Evolutionary conservation across 2,797 vertebrate species (phyloP).

Genomic region (Knipowitschia caucasica): DNA sequence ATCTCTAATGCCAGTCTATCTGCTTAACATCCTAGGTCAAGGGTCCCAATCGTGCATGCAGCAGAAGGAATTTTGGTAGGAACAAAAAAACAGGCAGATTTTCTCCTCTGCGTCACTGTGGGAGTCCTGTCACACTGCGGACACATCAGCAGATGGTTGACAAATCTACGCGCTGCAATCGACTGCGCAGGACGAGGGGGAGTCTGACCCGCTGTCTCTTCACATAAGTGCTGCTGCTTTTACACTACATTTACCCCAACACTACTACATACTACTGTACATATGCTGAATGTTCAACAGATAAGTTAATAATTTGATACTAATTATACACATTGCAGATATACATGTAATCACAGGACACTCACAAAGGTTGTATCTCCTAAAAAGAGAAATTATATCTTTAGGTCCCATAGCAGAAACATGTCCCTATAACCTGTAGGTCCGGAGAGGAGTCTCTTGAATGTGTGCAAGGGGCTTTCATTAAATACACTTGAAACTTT

Average conservation of each 20-base stretch:
- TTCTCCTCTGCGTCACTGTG: slow-evolving; percentile 36
- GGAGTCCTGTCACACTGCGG: slow-evolving; percentile 49
- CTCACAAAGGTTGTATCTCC: too few species aligned
- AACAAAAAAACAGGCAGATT: slow-evolving; percentile 29
- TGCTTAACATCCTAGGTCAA: slow-evolving; percentile 36
- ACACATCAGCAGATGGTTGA: slow-evolving; percentile 48
- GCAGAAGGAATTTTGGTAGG: slow-evolving; percentile 3
- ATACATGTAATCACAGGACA: too few species aligned
- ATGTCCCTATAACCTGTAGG: too few species aligned
- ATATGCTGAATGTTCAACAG: neutral
- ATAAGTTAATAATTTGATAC: too few species aligned
- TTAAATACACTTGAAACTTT: too few species aligned
- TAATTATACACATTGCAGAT: too few species aligned
- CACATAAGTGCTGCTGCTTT: slow-evolving; percentile 41
- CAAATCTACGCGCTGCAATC: slow-evolving; percentile 53
- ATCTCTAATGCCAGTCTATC: slow-evolving; percentile 21
- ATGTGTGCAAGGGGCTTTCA: too few species aligned
- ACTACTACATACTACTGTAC: neutral
- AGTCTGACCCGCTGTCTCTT: slow-evolving; percentile 47
- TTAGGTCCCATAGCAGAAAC: too few species aligned
- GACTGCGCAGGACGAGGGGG: slow-evolving; percentile 41
- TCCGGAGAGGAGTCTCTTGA: too few species aligned
- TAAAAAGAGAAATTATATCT: too few species aligned
- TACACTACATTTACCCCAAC: slow-evolving; percentile 26
- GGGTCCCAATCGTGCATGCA: slow-evolving; percentile 29